Conservation (phyloP, 2,113 vertebrate species). For the Trogon melanurus region DNA sequence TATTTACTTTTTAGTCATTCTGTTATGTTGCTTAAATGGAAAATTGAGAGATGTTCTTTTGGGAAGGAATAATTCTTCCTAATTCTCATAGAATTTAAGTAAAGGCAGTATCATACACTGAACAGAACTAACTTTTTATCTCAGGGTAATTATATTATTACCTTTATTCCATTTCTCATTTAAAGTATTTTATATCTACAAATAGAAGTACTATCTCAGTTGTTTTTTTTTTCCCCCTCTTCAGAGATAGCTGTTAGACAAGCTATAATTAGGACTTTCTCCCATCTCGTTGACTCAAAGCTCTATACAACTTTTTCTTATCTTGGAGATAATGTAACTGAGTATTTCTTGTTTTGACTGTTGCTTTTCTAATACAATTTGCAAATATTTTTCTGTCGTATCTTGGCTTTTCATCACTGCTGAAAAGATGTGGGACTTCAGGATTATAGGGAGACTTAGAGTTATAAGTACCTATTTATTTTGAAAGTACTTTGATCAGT, state of each 20-base stretch:
- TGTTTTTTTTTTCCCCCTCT: accelerated
- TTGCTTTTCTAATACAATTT: background rate
- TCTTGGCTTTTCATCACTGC: background rate
- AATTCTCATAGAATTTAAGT: background rate
- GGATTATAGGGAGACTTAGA: background rate
- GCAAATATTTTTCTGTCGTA: background rate
- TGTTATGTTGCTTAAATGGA: background rate
- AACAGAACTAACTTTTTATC: background rate
- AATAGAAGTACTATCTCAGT: background rate
- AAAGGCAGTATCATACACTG: background rate
- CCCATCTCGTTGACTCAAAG: background rate
- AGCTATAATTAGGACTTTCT: background rate
- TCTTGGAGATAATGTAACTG: background rate
- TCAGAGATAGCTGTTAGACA: background rate
- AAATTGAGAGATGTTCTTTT: background rate
- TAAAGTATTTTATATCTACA: background rate
- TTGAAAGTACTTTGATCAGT: background rate
- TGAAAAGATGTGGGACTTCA: background rate
- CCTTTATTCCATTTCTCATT: background rate
- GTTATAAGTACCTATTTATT: background rate
- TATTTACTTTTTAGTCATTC: background rate
- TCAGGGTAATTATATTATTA: background rate
- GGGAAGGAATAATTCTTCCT: background rate
- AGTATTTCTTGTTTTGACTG: background rate
- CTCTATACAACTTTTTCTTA: background rate